Base-by-base conservation (phyloP, 64 coral and sea anemone genomes). In the Montipora capricornis region DNA sequence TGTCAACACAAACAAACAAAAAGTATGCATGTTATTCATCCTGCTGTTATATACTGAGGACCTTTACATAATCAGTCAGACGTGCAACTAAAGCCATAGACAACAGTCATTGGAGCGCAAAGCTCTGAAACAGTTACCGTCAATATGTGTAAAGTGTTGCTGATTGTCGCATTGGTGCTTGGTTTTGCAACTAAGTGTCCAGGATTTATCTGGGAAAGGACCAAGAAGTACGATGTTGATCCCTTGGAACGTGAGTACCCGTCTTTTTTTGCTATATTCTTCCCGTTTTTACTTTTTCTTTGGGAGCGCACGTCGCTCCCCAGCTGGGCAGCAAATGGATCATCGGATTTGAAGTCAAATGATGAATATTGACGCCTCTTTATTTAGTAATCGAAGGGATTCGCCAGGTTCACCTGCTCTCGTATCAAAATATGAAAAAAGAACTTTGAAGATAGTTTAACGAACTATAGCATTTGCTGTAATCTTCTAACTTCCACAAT, bases 191-290 rank as follows among this genome's bases (percentile, higher is more conserved):
- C 44, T 19, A 8, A 71, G 44, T 10, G 46, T 73, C 71, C 82
- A n/a, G 82, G 17, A 19, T 86, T 13, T 11, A 86, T 86, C 44
- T 86, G 82, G 82, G 82, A 86, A 20, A 44, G 62, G 10, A 71
- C 62, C 46, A 49, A 86, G 66, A 70, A 2, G 0, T 17, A 12
- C 48, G 45, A 9, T 45, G 15, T 20, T 4, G 47, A 73, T 86
- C 82, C 82, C 8, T 73, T 60, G 82, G 66, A 68, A 47, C 2
- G 82, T 86, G 71, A 86, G 82, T 86, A 4, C 0, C 0, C 1
- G 74, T 37, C 37, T 37, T 37, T 37, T 37, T 37, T 37, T 37
- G 37, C 37, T 37, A 37, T 37, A 2, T 37, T 5, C 76, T 78
- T 51, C 5, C 45, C 44, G 17, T 49, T 13, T 14, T 76, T 46